Base-by-base conservation (phyloP, 2,888 invertebrate species). In the Platycheirus rosarum region DNA sequence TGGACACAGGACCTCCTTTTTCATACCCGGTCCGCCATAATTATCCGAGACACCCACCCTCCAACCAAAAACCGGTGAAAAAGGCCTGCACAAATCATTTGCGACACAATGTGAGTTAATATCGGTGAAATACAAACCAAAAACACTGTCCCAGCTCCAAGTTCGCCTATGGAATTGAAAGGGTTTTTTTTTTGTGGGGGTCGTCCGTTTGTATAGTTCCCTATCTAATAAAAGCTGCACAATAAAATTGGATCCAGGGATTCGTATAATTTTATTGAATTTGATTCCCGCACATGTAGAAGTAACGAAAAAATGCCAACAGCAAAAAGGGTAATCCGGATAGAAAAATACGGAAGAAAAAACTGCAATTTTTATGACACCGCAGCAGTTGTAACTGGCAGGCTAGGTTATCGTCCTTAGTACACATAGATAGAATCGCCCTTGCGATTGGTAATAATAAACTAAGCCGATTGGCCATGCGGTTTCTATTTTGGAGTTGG, bases 71-170 rank as follows among this genome's bases (percentile, higher is more conserved):
- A 7, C 14, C 1, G 14, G 4, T 4, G 13, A 16, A n/a, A 14
- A 29, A 32, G 29, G 13, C 23, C 66, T 66, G 29, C 16, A 63
- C 65, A 62, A 76, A 82, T 76, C 62, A 82, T 71, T 76, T 63
- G 60, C 60, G 26, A 68, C 48, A 76, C 57, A 68, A 65, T 60
- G 37, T 46, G 63, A 70, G 70, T 70, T 69, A 75, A 75, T 80
- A 75, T 80, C 70, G 69, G 65, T 70, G 57, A 77, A 77, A 68
- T 68, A 35, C 55, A 74, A 66, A 57, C 65, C 48, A 42, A 68
- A 71, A 35, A 62, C 32, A 32, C 9, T n/a, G 55, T 11, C 57
- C 11, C 51, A 49, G 14, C 18, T 11, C 26, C 29, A 26, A 5
- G 6, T 42, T 11, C 37, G 14, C 23, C 32, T 26, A 2, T 18